Conservation (phyloP, 2,113 vertebrate genomes). For the Cyphomyrus discorhynchus region DNA sequence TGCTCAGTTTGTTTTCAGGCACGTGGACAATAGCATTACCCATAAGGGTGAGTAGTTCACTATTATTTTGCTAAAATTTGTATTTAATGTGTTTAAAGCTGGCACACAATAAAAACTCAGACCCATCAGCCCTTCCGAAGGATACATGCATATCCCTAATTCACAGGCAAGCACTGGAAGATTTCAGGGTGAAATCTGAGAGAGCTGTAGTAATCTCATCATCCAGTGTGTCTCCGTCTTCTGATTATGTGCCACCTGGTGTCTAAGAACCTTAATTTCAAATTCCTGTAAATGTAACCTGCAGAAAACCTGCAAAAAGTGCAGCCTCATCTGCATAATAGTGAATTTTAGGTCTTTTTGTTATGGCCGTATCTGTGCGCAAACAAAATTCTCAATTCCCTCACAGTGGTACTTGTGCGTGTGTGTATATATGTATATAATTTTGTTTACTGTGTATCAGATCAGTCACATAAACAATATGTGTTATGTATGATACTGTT, state of each 20-base stretch:
- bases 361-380: background rate
- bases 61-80: background rate
- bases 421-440: constrained; percentile 7
- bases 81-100: background rate
- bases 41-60: background rate
- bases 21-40: background rate
- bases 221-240: background rate
- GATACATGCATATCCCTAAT: background rate
- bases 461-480: constrained; percentile 1
- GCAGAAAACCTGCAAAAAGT: background rate
- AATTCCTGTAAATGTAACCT: background rate
- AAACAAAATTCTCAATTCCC: background rate
- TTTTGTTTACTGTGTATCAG: background rate
- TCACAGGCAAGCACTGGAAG: background rate
- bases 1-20: background rate
- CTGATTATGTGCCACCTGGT: background rate
- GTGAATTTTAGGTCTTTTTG: background rate
- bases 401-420: background rate
- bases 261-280: background rate
- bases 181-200: background rate
- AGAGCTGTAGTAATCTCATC: background rate
- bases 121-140: background rate
- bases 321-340: background rate
- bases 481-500: constrained; percentile 4
- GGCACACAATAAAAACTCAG: background rate